Base-by-base conservation (phyloP, 2,113 vertebrate species). In the Oophaga pumilio region DNA sequence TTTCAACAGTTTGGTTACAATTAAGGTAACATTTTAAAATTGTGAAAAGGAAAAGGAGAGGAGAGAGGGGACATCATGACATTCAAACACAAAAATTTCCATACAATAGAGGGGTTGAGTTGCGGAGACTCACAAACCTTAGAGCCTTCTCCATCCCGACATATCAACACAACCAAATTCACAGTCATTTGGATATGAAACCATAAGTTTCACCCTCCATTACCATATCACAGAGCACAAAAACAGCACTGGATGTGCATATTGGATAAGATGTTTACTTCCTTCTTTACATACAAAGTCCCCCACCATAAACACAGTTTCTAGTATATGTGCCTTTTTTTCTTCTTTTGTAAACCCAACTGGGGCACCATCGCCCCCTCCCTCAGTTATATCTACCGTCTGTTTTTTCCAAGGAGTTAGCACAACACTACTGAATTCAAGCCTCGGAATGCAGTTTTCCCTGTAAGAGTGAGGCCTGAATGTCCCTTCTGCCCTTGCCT, bases 281-380 rank as follows among this genome's bases (percentile, higher is more conserved):
- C 64, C 26, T 73, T 74, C 33, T 50, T 89, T 88, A 90, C 85
- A 87, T 90, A 89, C 91, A 90, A 10, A 22, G 33, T 33, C 69
- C 78, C 33, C 28, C 8, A 82, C n/a, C 43, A 28, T 43, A 17
- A 26, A 56, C 50, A 76, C 69, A 49, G 12, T 82, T 82, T 82
- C 53, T 95, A 94, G 94, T 94, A 95, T 94, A 95, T 89, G 95
- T 96, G 95, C 95, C 95, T 96, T 95, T 94, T 93, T 94, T 92
- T 92, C 91, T 91, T 91, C 90, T 93, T 94, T 92, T 94, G 86
- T 93, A 88, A 92, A 88, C 86, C 89, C 89, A 89, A 91, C 90
- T 79, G 64, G 85, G 69, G 43, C 15, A 11, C 64, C 86, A 10
- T 50, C 68, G 80, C 71, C 71, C 15, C 33, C 33, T 60, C 20